These are phyloP conservation scores for Gastrophysa polygoni DNA, from an alignment of 2,888 invertebrate genomes.

Conservation along the genomic window DNA sequence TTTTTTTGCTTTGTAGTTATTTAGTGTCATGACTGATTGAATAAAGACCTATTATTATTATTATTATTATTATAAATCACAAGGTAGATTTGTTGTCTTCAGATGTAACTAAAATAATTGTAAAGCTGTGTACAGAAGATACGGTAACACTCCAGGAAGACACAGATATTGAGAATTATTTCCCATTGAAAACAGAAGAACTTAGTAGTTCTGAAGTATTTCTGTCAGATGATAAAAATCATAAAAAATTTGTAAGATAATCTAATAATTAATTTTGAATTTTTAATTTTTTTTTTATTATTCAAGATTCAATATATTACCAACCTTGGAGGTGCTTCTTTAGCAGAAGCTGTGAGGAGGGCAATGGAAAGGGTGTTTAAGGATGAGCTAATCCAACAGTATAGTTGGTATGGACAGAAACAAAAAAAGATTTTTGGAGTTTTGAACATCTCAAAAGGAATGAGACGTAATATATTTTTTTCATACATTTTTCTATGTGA, in stretches of 20 bases:
- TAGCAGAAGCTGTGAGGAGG: background rate
- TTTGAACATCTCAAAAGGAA: background rate
- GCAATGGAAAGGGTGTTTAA: background rate
- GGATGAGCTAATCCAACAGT: background rate
- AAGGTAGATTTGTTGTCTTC: background rate
- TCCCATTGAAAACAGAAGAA: background rate
- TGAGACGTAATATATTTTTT: background rate
- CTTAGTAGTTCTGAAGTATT: background rate
- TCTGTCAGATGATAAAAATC: background rate
- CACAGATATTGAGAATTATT: background rate
- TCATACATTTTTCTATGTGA: background rate
- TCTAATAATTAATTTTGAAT: background rate
- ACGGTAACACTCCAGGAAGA: background rate
- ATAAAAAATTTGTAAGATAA: background rate
- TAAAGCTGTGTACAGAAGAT: background rate
- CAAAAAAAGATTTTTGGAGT: background rate
- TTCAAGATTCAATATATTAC: background rate
- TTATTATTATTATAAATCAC: background rate
- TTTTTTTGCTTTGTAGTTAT: too few species aligned
- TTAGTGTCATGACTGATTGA: too few species aligned
- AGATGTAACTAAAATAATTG: background rate
- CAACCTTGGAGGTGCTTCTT: background rate
- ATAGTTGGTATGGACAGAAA: background rate
- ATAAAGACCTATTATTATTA: too few species aligned
- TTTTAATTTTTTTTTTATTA: background rate